Percentiles rank a stretch among this genome's conserved stretches.
Conservation (phyloP, 1,140 invertebrate genomes). For the Drosophila santomea region DNA sequence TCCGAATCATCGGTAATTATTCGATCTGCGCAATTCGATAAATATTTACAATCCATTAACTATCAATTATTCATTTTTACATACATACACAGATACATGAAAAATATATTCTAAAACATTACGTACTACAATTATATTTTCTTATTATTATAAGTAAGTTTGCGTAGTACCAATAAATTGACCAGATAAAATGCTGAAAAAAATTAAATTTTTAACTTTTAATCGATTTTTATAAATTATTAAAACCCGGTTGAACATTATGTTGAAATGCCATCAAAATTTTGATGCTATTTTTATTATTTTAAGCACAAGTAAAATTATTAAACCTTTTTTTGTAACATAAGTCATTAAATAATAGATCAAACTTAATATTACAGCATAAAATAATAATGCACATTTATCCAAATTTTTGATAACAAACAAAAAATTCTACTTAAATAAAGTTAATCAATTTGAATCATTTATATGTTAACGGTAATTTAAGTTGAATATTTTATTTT, state of each 20-base stretch:
- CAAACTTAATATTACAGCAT: neutral
- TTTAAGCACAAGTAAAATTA: neutral
- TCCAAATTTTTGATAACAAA: neutral
- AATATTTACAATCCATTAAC: slow-evolving; percentile 27
- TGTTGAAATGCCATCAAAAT: neutral
- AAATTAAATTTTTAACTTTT: neutral
- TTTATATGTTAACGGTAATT: too few relatives aligned
- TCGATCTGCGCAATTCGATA: neutral
- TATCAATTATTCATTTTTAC: slow-evolving; percentile 36
- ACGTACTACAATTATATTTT: slow-evolving; percentile 32
- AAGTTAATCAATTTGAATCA: neutral
- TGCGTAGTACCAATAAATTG: slow-evolving; percentile 37
- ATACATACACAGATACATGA: slow-evolving; percentile 45
- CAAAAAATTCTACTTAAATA: neutral
- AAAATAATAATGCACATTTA: neutral
- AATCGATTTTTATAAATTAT: neutral
- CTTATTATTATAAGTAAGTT: slow-evolving; percentile 15
- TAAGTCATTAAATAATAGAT: slow-evolving; percentile 1
- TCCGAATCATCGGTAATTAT: neutral
- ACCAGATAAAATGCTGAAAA: slow-evolving; percentile 32
- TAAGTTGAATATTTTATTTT: too few relatives aligned
- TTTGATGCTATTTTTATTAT: neutral
- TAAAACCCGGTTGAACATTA: neutral
- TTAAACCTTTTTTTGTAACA: slow-evolving; percentile 1
- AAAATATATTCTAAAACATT: slow-evolving; percentile 50